Evolutionary conservation across 1,140 invertebrate genomes (phyloP).

Genomic region (Chrysomallon squamiferum): DNA sequence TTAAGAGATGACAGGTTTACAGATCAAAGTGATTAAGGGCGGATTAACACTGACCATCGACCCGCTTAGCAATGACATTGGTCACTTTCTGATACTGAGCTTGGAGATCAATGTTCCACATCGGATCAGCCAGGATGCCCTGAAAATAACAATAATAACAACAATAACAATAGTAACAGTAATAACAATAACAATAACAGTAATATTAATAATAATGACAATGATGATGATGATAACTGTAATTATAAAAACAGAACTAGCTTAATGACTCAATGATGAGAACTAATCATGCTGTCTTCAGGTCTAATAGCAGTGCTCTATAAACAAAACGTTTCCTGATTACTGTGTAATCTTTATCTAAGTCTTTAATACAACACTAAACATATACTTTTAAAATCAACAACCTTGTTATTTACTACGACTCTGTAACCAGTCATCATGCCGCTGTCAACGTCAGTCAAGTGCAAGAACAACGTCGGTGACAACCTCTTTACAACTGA

Average conservation of each 20-base stretch:
- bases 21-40: too few relatives aligned
- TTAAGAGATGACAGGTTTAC: too few relatives aligned
- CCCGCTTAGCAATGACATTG: conserved; percentile 73
- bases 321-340: too few relatives aligned
- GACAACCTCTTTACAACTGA: conserved; percentile 57
- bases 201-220: neutral
- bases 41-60: conserved; percentile 58
- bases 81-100: conserved; percentile 74
- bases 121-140: conserved; percentile 39
- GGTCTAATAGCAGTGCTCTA: too few relatives aligned
- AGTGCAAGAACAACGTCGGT: conserved; percentile 71
- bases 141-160: conserved; percentile 11
- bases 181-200: neutral
- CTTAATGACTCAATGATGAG: too few relatives aligned
- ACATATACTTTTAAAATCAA: too few relatives aligned
- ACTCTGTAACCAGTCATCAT: conserved; percentile 72
- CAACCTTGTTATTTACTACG: neutral
- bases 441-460: conserved; percentile 72
- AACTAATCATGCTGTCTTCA: too few relatives aligned
- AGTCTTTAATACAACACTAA: too few relatives aligned
- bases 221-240: too few relatives aligned
- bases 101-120: conserved; percentile 78
- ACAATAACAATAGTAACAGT: neutral
- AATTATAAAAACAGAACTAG: too few relatives aligned
- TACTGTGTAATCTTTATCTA: too few relatives aligned